Percentiles rank a stretch among this genome's conserved stretches.
Evolutionary conservation across 2,888 invertebrate species (phyloP).

Genomic region (Papilio protenor): DNA sequence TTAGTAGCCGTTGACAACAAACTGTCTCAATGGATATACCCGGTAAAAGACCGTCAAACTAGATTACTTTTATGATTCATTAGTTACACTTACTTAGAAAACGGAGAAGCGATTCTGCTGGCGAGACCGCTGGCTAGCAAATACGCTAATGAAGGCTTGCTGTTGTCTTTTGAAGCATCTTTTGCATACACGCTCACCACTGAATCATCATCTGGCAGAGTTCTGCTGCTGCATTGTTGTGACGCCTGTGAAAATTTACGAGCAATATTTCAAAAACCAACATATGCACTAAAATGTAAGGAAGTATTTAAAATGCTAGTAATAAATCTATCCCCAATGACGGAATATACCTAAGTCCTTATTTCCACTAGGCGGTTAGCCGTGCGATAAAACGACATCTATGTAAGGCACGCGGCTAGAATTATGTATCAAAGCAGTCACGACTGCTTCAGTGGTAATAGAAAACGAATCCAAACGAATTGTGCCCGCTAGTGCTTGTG

Average conservation of each 20-base stretch:
- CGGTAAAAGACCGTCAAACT: neutral
- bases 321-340: too few species aligned
- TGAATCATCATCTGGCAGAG: slow-evolving; percentile 62
- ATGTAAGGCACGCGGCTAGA: too few species aligned
- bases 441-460: too few species aligned
- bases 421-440: too few species aligned
- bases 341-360: too few species aligned
- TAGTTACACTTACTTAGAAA: slow-evolving; percentile 63
- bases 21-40: neutral
- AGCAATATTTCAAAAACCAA: neutral
- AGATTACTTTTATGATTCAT: neutral
- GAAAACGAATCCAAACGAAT: neutral
- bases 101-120: slow-evolving; percentile 74
- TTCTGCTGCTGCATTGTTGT: slow-evolving; percentile 58
- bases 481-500: neutral
- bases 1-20: neutral
- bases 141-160: slow-evolving; percentile 65
- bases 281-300: neutral
- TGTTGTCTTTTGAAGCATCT: slow-evolving; percentile 55
- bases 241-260: slow-evolving; percentile 56
- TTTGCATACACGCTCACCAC: slow-evolving; percentile 79
- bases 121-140: slow-evolving; percentile 78
- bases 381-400: too few species aligned
- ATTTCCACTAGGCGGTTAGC: too few species aligned
- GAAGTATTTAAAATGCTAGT: too few species aligned